A percentile compares a stretch with the other conserved stretches of the same genome.
phyloP scores from a whole-genome alignment of 92 coral and sea anemone genomes.

The Epizoanthus stellaris region DNA sequence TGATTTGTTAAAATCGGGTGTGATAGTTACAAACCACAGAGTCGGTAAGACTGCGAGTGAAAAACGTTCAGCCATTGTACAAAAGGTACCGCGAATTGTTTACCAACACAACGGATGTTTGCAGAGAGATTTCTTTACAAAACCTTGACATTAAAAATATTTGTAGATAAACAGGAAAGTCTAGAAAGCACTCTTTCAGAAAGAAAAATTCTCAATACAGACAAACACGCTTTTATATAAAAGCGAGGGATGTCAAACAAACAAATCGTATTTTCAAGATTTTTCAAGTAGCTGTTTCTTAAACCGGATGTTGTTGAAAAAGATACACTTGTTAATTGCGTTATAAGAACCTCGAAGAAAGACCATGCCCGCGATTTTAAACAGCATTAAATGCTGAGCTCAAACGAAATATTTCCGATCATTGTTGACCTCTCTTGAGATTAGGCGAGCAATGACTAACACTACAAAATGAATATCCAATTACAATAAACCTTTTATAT shows the following conservation, averaged over 20 bases:
- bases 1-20: slow-evolving; percentile 31
- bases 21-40: slow-evolving; percentile 33
- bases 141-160: background rate
- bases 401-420: slow-evolving; percentile 34
- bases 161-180: background rate
- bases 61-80: slow-evolving; percentile 15
- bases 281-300: slow-evolving; percentile 56
- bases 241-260: background rate
- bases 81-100: slow-evolving; percentile 36
- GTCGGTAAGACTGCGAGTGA: background rate
- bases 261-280: slow-evolving; percentile 28
- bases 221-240: background rate
- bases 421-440: slow-evolving; percentile 9
- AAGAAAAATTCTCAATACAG: background rate
- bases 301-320: slow-evolving; percentile 78
- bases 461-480: background rate
- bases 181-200: background rate
- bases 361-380: slow-evolving; percentile 57
- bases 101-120: slow-evolving; percentile 19
- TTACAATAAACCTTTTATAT: slow-evolving; percentile 3
- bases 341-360: slow-evolving; percentile 81
- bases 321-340: slow-evolving; percentile 79
- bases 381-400: slow-evolving; percentile 28
- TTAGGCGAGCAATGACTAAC: too few species aligned
- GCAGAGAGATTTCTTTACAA: slow-evolving; percentile 7